Conservation (phyloP, 2,113 vertebrate species). For the Notarius lentiginosus region DNA sequence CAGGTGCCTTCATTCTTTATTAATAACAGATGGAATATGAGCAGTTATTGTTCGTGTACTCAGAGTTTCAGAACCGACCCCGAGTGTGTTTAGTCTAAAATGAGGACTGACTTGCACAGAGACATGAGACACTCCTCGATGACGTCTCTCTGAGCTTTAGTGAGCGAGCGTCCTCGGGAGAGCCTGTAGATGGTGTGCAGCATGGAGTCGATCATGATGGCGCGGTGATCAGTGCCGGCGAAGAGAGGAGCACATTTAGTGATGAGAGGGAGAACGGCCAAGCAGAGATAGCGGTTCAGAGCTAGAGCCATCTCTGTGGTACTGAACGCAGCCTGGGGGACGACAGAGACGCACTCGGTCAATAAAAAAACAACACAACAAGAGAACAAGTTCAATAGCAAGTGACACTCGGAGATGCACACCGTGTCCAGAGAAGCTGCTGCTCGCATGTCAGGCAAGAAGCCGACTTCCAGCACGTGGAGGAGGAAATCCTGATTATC, state of each 20-base stretch:
- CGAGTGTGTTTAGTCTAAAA: background rate
- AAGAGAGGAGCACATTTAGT: slow-evolving; percentile 93
- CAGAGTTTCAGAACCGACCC: background rate
- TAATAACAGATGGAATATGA: background rate
- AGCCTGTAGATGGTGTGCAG: slow-evolving; percentile 93
- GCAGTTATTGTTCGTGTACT: background rate
- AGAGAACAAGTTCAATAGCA: too few relatives aligned
- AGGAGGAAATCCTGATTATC: slow-evolving; percentile 92
- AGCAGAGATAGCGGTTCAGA: slow-evolving; percentile 89
- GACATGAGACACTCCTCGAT: slow-evolving; percentile 95
- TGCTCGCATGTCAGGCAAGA: slow-evolving; percentile 92
- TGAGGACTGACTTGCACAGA: slow-evolving; percentile 80
- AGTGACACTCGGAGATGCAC: slow-evolving; percentile 50
- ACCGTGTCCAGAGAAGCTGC: slow-evolving; percentile 92
- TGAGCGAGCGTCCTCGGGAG: slow-evolving; percentile 90
- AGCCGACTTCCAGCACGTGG: slow-evolving; percentile 89
- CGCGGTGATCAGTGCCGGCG: slow-evolving; percentile 89
- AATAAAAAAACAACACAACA: background rate
- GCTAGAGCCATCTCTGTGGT: slow-evolving; percentile 96
- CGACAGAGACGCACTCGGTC: background rate
- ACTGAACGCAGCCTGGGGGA: slow-evolving; percentile 82
- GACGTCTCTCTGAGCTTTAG: slow-evolving; percentile 91
- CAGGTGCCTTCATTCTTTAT: background rate
- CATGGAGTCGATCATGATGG: slow-evolving; percentile 98
- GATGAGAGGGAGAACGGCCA: slow-evolving; percentile 89